Evolutionary conservation across 2,888 invertebrate species (phyloP), one percentile per base, ranked within the genome.

Genomic region (Diploptera punctata): DNA sequence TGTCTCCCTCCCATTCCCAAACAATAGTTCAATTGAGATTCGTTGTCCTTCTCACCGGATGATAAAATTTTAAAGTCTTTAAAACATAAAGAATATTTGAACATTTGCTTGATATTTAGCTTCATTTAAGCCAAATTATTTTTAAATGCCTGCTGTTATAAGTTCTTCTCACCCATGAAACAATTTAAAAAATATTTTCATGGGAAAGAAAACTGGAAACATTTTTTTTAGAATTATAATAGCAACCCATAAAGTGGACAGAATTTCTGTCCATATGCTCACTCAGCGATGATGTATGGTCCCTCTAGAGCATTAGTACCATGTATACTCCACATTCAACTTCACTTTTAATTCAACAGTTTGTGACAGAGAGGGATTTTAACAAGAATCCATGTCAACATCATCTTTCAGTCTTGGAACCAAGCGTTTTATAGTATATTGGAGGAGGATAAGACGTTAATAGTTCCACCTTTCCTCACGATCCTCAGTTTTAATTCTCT

Each of bases 401-500:
- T 24, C 1, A 29, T n/a, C 13, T 2, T 26, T 57, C 57, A 57
- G 57, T 57, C 57, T 57, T 57, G 57, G 57, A 52, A 9, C 52
- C 52, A 52, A 52, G 52, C 52, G 52, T 52, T 52, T 52, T 9
- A 52, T 1, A 24, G 52, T 3, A 52, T 33, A 33, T 7, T 5
- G 10, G 10, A 5, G 33, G 13, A 24, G 33, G 16, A 16, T 13
- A 43, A 49, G 26, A 29, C 31, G 24, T 75, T 73, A 76, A 57
- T 76, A 76, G 44, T 76, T 76, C 76, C 77, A 77, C 52, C 76
- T 69, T n/a, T 76, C 76, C 44, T 75, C 76, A 29, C 72, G 73
- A n/a, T 73, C 74, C 43, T 75, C 75, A n/a, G 73, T 69, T 76
- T 77, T 75, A 61, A 77, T 75, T 33, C 70, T 43, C 67, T 75